Evolutionary conservation across 2,888 invertebrate genomes (phyloP).

Genomic region (Clunio marinus): DNA sequence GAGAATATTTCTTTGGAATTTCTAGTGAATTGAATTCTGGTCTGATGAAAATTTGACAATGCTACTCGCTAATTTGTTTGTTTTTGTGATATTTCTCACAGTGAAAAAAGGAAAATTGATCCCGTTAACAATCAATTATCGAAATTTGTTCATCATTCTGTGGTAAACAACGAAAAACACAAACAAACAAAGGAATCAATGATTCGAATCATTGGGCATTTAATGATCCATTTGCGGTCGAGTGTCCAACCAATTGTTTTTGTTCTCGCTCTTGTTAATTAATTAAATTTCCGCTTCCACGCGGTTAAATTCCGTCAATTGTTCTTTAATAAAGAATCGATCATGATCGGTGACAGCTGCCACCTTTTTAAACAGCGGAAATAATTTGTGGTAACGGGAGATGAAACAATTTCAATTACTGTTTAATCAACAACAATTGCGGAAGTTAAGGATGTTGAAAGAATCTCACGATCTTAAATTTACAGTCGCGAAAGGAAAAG

Average conservation of each 20-base stretch:
- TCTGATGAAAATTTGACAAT: too few species aligned
- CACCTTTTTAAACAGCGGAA: too few species aligned
- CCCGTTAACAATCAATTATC: background rate
- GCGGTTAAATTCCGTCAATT: constrained; percentile 18
- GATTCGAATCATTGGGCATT: constrained; percentile 18
- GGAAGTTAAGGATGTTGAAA: background rate
- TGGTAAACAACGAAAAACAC: background rate
- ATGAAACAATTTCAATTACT: background rate
- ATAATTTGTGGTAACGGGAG: background rate
- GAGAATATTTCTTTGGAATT: too few species aligned
- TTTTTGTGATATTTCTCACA: too few species aligned
- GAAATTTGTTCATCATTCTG: background rate
- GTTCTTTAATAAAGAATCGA: background rate
- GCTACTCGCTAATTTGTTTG: too few species aligned
- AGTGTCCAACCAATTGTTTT: too few species aligned
- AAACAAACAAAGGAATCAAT: background rate
- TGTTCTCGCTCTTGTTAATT: background rate
- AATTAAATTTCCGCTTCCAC: constrained; percentile 35
- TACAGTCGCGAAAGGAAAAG: too few species aligned
- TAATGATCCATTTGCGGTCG: background rate
- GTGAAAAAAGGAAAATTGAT: too few species aligned
- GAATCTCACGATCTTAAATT: background rate
- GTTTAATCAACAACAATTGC: background rate
- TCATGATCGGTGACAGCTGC: constrained; percentile 23
- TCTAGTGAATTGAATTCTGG: too few species aligned